These are phyloP conservation scores for Tridacna gigas DNA, from an alignment of 2,888 invertebrate species.

Conservation along the genomic window DNA sequence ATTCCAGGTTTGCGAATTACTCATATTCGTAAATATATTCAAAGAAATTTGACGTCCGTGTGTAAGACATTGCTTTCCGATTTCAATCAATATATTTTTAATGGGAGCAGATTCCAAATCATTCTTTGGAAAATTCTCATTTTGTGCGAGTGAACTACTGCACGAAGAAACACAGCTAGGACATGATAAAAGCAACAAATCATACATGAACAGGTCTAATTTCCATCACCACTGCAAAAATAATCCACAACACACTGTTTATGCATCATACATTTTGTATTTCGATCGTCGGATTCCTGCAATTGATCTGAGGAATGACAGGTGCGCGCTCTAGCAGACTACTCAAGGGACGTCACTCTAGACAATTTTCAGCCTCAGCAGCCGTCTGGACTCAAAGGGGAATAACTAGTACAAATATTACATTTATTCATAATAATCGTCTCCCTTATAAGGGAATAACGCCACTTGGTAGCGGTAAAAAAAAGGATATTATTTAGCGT, in stretches of 20 bases:
- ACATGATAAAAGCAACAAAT: neutral
- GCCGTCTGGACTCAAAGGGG: conserved; percentile 7
- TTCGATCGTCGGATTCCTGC: conserved; percentile 40
- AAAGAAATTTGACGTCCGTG: conserved; percentile 1
- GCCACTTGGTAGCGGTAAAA: too few relatives aligned
- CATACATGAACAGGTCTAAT: neutral
- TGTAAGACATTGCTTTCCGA: neutral
- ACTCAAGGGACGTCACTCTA: conserved; percentile 54
- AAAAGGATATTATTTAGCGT: too few relatives aligned
- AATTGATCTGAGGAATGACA: conserved; percentile 63
- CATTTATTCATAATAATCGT: neutral
- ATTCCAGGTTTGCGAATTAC: neutral
- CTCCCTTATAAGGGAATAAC: neutral
- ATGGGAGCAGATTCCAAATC: neutral
- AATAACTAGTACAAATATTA: neutral
- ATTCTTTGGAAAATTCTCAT: conserved; percentile 11
- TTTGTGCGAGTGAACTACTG: neutral
- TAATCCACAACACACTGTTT: conserved; percentile 21
- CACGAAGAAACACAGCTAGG: neutral
- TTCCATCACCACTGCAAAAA: conserved; percentile 5
- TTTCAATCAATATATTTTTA: conserved; percentile 11
- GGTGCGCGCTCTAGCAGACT: conserved; percentile 61
- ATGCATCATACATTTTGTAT: conserved; percentile 38
- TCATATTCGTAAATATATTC: neutral
- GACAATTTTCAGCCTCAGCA: conserved; percentile 54